Evolutionary conservation across 2,888 invertebrate species (phyloP).

Genomic region (Cremastobaeus sp.): DNA sequence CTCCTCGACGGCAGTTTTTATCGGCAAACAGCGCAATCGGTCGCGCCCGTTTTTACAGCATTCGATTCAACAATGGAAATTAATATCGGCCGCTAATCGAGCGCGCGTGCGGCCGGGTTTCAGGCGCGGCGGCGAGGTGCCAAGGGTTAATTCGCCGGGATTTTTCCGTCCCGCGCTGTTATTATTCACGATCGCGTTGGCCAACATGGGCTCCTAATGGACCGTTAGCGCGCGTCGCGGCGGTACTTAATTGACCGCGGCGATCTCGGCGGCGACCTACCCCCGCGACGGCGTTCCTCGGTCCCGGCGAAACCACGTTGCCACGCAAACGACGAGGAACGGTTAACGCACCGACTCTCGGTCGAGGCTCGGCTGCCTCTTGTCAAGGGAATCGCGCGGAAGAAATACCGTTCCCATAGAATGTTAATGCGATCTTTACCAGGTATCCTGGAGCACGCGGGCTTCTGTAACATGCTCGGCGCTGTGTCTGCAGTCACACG

Average conservation of each 20-base stretch:
- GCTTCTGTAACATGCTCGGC: conserved; percentile 48
- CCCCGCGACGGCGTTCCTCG: no score
- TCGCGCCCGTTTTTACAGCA: not conserved
- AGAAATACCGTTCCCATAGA: conserved; percentile 77
- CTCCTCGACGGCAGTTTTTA: no score
- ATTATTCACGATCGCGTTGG: conserved; percentile 29
- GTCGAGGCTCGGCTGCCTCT: conserved; percentile 64
- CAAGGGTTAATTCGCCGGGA: conserved; percentile 24
- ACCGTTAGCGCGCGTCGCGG: no score
- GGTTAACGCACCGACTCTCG: conserved; percentile 55
- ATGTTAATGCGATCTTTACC: conserved; percentile 76
- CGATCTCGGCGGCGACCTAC: no score
- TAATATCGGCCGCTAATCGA: not conserved
- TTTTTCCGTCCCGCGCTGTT: conserved; percentile 27
- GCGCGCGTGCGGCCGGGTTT: conserved; percentile 11
- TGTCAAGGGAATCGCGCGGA: conserved; percentile 69
- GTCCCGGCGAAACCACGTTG: not conserved
- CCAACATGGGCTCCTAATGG: conserved; percentile 36
- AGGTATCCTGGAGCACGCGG: conserved; percentile 59
- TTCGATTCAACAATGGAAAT: conserved; percentile 4
- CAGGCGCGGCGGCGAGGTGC: no score
- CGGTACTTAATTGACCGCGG: no score
- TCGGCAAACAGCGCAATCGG: conserved; percentile 1
- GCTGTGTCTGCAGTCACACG: conserved; percentile 64
- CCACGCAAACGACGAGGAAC: conserved; percentile 53